Conservation (phyloP, 2,797 vertebrate genomes). For the Lerista edwardsae region DNA sequence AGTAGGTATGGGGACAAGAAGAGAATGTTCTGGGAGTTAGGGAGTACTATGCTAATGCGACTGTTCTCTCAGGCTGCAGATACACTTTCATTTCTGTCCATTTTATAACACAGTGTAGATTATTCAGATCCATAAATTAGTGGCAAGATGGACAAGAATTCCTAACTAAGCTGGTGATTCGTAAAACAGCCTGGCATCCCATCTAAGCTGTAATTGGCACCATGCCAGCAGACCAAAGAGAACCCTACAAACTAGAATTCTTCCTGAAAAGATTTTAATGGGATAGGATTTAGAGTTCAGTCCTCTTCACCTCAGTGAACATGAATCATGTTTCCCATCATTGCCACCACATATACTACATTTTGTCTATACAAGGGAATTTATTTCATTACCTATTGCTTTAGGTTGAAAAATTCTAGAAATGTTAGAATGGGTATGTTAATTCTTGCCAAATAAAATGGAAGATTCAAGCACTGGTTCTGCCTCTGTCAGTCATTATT, state of each 20-base stretch:
- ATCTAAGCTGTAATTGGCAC: conserved; percentile 12
- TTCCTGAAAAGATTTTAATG: not conserved
- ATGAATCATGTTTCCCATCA: not conserved
- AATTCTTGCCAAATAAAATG: conserved; percentile 16
- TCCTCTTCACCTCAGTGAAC: not conserved
- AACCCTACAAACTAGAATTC: not conserved
- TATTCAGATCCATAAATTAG: conserved; percentile 26
- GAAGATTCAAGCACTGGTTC: not conserved
- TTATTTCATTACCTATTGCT: not conserved
- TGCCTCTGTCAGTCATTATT: not conserved
- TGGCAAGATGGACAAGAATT: not conserved
- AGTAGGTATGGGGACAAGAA: conserved; percentile 3
- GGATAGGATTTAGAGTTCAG: not conserved
- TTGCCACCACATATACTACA: not conserved
- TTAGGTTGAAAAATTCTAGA: too few relatives aligned
- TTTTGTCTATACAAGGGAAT: conserved; percentile 1
- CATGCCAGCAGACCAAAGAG: not conserved
- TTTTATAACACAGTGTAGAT: not conserved
- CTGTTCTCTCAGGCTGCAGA: not conserved
- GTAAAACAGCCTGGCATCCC: not conserved
- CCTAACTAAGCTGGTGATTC: conserved; percentile 20
- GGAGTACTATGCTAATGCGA: conserved; percentile 15
- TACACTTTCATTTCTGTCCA: conserved; percentile 21
- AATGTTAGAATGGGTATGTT: not conserved
- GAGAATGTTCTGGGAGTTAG: conserved; percentile 18